phyloP scores from a whole-genome alignment of 1,140 invertebrate species.

The Camponotus vicinus region DNA sequence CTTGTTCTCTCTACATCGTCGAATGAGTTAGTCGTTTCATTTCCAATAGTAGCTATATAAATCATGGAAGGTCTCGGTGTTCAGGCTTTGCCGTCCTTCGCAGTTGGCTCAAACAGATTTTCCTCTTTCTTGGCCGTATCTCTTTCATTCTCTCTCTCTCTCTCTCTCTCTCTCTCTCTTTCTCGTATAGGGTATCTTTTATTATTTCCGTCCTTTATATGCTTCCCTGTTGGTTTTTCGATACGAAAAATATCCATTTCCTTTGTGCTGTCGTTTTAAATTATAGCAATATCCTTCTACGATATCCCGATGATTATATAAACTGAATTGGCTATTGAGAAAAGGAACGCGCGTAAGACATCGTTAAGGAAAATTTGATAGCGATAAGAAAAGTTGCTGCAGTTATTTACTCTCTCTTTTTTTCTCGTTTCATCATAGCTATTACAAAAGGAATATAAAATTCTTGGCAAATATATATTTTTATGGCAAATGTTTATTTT shows the following conservation, averaged over 20 bases:
- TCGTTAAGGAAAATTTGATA: conserved; percentile 6
- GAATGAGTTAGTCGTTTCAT: conserved; percentile 35
- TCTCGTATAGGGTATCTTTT: not conserved
- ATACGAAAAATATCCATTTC: not conserved
- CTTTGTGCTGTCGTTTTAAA: not conserved
- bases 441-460: not conserved
- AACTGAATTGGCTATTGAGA: not conserved
- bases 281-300: conserved; percentile 3
- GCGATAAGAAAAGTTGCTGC: not conserved
- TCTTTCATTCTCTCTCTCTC: not conserved
- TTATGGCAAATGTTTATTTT: not conserved
- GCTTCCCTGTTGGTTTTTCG: not conserved
- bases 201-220: conserved; percentile 24
- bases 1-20: not conserved
- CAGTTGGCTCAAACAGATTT: conserved; percentile 34
- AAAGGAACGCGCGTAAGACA: too few species aligned
- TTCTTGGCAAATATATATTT: not conserved
- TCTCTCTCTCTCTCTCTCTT: not conserved
- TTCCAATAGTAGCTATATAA: conserved; percentile 29
- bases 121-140: conserved; percentile 4
- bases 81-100: conserved; percentile 5
- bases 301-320: conserved; percentile 20
- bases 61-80: conserved; percentile 16
- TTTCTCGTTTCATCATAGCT: not conserved
- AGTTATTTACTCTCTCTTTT: not conserved